Conservation (phyloP, 2,113 vertebrate species). For the Sebastes schlegelii region DNA sequence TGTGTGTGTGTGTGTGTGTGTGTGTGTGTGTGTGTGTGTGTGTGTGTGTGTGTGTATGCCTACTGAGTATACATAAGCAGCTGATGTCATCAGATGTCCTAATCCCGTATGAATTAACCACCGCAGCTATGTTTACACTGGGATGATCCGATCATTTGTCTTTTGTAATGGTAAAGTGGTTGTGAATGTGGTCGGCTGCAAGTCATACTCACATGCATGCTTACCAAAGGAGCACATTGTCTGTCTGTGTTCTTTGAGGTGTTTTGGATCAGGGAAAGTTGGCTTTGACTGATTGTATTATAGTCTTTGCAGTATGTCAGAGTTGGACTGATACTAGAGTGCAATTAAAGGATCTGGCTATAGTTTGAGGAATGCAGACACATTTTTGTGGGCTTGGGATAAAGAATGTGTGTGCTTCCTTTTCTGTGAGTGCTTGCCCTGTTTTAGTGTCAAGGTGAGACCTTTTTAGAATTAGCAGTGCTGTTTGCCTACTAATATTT, state of each 20-base stretch:
- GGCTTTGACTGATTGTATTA: neutral
- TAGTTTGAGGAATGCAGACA: slow-evolving; percentile 26
- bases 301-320: neutral
- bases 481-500: neutral
- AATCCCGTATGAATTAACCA: slow-evolving; percentile 53
- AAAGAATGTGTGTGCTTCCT: neutral
- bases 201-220: slow-evolving; percentile 1
- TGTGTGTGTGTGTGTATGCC: neutral
- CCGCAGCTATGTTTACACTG: slow-evolving; percentile 56
- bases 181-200: slow-evolving; percentile 30
- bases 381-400: slow-evolving; percentile 9
- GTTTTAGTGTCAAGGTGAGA: neutral
- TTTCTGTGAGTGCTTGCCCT: neutral
- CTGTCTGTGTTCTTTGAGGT: neutral
- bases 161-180: slow-evolving; percentile 29
- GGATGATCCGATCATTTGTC: slow-evolving; percentile 47
- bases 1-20: slow-evolving; percentile 8
- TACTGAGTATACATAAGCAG: slow-evolving; percentile 15
- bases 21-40: slow-evolving; percentile 6
- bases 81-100: slow-evolving; percentile 42
- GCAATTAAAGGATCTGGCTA: neutral
- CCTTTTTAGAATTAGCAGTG: neutral
- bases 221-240: neutral
- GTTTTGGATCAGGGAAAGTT: slow-evolving; percentile 10
- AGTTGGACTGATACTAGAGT: neutral